Base-by-base conservation (phyloP, 2,888 invertebrate species). In the Limnephilus rhombicus region DNA sequence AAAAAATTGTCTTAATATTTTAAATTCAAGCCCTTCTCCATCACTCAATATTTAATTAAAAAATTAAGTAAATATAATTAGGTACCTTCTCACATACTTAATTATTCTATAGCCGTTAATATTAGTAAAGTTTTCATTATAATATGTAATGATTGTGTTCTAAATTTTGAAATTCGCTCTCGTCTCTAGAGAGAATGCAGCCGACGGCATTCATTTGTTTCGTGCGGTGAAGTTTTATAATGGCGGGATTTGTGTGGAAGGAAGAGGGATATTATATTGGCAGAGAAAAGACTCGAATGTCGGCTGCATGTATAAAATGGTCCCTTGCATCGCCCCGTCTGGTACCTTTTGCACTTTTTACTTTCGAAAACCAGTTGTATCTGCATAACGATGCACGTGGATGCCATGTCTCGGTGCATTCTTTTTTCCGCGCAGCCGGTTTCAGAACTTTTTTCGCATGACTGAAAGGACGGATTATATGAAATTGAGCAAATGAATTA, bases 301-400 rank as follows among this genome's bases (percentile, higher is more conserved):
- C 37, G 89, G 29, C 80, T 81, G 37, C 37, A 53, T 68, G 86
- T n/a, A 82, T 34, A 34, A 82, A 82, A 85, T 24, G 49, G 24
- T 53, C 87, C 29, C 88, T 24, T n/a, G 88, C 88, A 80, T 80
- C 86, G 86, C 49, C 18, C 45, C 80, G 91, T 34, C 80, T 91
- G 80, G 80, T n/a, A 80, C 86, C 53, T 86, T 90, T 86, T 89
- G 53, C 87, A 68, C 85, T 90, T 85, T 90, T 81, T 81, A 37
- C 90, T 86, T 80, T 90, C 91, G 41, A 53, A 91, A 93, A 93
- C 93, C 91, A 89, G 93, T 93, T 92, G 90, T 92, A 89, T 92
- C 92, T 91, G 92, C 92, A 92, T 90, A 87, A 91, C 85, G 90
- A 92, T 93, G 92, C 93, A 93, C 93, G 92, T 92, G 93, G 92